Evolutionary conservation across 2,113 vertebrate genomes (phyloP).

Genomic region (Oryctolagus cuniculus): mOryCun1.1 NC_091433.1:110848501-110849000

Average conservation of each 20-base stretch:
- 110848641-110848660: background rate
- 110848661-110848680: background rate
- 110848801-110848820: background rate
- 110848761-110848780: background rate
- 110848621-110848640: background rate
- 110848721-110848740: background rate
- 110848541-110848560: too few relatives aligned
- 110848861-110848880: background rate
- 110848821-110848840: background rate
- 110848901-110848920: background rate
- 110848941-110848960: background rate
- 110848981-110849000: background rate
- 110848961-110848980: background rate
- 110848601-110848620: background rate
- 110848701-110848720: background rate
- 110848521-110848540: too few relatives aligned
- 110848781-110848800: background rate
- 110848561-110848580: background rate
- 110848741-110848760: background rate
- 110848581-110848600: accelerated
- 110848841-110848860: background rate
- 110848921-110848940: background rate
- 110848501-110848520: too few relatives aligned
- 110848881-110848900: background rate
- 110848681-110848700: background rate